phyloP scores from a whole-genome alignment of 2,113 vertebrate species.

The Trematocara marginatum region DNA sequence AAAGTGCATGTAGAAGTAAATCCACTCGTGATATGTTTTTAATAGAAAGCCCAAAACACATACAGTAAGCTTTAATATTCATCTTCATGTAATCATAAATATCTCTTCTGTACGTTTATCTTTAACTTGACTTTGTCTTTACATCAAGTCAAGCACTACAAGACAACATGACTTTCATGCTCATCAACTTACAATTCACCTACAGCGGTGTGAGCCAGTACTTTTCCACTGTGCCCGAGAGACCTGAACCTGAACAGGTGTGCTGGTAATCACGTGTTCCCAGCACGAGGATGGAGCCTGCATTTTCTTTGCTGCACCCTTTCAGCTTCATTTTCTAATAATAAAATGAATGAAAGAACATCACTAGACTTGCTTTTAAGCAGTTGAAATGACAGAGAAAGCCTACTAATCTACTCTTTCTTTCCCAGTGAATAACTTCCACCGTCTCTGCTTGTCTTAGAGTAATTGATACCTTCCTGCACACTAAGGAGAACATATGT shows the following conservation, averaged over 20 bases:
- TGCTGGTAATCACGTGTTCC: not conserved
- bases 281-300: not conserved
- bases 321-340: not conserved
- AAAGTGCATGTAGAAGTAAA: not conserved
- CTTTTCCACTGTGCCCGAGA: not conserved
- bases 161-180: not conserved
- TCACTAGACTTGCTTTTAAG: rapidly evolving
- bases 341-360: not conserved
- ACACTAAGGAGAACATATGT: not conserved
- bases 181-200: rapidly evolving
- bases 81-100: not conserved
- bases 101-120: not conserved
- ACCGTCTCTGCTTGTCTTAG: not conserved
- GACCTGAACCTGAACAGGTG: not conserved
- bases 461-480: not conserved
- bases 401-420: not conserved
- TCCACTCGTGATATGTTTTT: not conserved
- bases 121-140: not conserved
- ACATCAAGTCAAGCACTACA: not conserved
- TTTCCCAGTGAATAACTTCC: not conserved
- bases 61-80: not conserved
- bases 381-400: not conserved
- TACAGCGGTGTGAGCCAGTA: not conserved
- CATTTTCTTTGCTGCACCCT: not conserved
- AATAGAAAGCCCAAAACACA: not conserved